Base-by-base conservation (phyloP, 1,140 invertebrate species). In the Musca domestica region DNA sequence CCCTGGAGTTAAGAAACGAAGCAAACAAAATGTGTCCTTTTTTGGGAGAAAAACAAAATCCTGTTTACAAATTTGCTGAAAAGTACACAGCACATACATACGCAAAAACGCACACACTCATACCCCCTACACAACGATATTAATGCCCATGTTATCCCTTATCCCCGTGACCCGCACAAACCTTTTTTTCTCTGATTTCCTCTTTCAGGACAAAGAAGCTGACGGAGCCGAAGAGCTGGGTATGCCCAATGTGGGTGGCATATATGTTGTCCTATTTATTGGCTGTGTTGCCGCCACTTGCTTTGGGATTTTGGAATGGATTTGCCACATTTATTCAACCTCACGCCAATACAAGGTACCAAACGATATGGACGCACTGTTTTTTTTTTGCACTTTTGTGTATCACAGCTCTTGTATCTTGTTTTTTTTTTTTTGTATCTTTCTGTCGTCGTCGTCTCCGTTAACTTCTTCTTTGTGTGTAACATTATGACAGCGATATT, bases 241-340 rank as follows among this genome's bases (percentile, higher is more conserved):
- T 6, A 90, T 97, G 54, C 92, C 93, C 72, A 96, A 96, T 81
- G 92, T 95, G 82, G 89, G 95, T 49, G 96, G 96, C 34, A 92
- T 98, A 6, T 98, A 98, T 78, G 92, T 98, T 15, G 93, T 98
- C 7, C 84, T 98, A 19, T 86, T 96, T 3, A 84, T 83, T 12
- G 86, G 86, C 52, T 83, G 84, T 71, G 72, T 82, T 7, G 75
- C 86, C 41, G 85, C 76, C 75, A 77, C 73, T 54, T 12, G 76
- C 69, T 77, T 74, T 65, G 80, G 80, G 6, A 67, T 81, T 68
- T 69, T 80, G 70, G 76, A 80, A 71, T 75, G 72, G 72, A 48
- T 81, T 69, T 71, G 74, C 27, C 70, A 71, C 72, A 64, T 76
- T 68, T 77, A 71, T 51, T 72, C 70, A 67, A 75, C 72, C 25